Percentiles rank a stretch among this genome's conserved stretches.
Evolutionary conservation across 2,113 vertebrate species (phyloP).

Genomic region (Zeus faber): DNA sequence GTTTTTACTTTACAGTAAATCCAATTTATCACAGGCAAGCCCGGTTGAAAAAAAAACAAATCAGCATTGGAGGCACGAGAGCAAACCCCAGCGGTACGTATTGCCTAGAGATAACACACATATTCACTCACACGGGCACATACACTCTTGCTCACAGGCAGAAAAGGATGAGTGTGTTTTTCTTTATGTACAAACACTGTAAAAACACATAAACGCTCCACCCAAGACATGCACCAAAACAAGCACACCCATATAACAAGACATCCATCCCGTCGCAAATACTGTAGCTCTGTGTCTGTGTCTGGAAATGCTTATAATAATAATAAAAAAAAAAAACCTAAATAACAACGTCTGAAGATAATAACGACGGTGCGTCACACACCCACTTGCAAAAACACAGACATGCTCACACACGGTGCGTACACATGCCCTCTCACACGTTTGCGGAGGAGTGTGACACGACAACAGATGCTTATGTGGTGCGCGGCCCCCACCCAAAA

Average conservation of each 20-base stretch:
- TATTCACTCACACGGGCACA: background rate
- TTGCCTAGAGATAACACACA: constrained; percentile 3
- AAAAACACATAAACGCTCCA: too few species aligned
- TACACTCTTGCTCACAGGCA: background rate
- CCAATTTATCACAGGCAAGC: background rate
- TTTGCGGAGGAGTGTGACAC: background rate
- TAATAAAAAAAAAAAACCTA: background rate
- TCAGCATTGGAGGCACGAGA: background rate
- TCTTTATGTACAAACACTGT: too few species aligned
- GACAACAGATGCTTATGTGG: background rate
- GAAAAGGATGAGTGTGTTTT: too few species aligned
- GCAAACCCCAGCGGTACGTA: too few species aligned
- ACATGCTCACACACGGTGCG: background rate
- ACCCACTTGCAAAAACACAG: background rate
- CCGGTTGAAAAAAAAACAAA: background rate
- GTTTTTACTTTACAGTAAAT: background rate
- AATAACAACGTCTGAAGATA: background rate
- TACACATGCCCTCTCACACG: background rate
- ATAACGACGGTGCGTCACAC: background rate
- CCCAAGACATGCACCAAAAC: background rate
- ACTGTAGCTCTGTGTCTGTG: background rate
- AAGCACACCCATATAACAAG: background rate
- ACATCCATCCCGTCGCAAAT: background rate
- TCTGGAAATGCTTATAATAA: background rate
- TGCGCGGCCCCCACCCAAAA: background rate